Evolutionary conservation across 2,888 invertebrate genomes (phyloP).

Genomic region (Dryococelus australis): DNA sequence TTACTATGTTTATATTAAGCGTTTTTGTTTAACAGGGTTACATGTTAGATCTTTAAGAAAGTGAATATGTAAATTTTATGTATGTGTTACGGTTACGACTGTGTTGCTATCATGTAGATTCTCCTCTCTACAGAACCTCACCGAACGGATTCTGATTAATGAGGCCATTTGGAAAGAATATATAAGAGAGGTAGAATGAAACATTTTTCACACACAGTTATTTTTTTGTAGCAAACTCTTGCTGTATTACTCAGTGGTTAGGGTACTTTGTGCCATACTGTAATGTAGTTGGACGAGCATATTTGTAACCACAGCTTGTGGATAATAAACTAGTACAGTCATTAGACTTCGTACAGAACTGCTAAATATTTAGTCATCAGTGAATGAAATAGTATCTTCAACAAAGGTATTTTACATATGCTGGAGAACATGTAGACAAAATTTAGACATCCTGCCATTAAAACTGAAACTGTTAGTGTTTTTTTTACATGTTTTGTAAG

Average conservation of each 20-base stretch:
- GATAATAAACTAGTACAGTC: neutral
- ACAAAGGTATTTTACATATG: slow-evolving; percentile 20
- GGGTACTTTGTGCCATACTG: slow-evolving; percentile 26
- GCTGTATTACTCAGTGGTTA: slow-evolving; percentile 35
- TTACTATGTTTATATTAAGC: neutral
- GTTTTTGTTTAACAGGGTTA: neutral
- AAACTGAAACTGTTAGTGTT: slow-evolving; percentile 3
- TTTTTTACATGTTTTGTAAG: neutral
- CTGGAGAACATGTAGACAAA: slow-evolving; percentile 23
- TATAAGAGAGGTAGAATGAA: slow-evolving; percentile 82
- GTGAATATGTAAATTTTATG: slow-evolving; percentile 28
- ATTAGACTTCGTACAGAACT: slow-evolving; percentile 23
- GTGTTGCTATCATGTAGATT: slow-evolving; percentile 36
- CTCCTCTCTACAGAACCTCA: slow-evolving; percentile 84
- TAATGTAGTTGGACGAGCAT: slow-evolving; percentile 28
- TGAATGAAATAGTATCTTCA: slow-evolving; percentile 36
- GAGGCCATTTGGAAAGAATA: slow-evolving; percentile 93
- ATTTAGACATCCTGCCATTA: neutral
- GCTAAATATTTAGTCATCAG: slow-evolving; percentile 30
- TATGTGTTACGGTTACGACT: slow-evolving; percentile 4
- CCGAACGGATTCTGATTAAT: slow-evolving; percentile 94
- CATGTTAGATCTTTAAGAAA: slow-evolving; percentile 16
- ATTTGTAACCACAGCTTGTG: slow-evolving; percentile 5
- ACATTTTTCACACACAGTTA: slow-evolving; percentile 37
- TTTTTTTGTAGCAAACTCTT: slow-evolving; percentile 33